phyloP scores from a whole-genome alignment of 2,888 invertebrate species.

The Drosophila falleni region DNA sequence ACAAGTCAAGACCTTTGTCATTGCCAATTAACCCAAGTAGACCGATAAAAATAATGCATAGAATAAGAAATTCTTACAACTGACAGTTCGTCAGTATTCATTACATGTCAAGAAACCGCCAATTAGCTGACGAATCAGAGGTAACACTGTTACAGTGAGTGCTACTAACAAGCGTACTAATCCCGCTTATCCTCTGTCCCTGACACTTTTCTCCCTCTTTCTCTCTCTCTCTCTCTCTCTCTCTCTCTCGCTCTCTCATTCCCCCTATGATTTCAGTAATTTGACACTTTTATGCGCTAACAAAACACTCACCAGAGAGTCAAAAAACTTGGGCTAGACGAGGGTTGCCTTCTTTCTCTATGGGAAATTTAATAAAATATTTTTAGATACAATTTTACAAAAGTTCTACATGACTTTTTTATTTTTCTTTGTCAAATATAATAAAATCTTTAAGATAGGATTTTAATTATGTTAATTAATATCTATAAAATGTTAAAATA shows the following conservation, averaged over 20 bases:
- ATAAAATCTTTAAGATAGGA: neutral
- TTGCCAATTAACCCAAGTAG: conserved; percentile 66
- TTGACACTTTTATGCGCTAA: conserved; percentile 74
- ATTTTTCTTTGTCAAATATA: neutral
- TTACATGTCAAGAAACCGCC: conserved; percentile 51
- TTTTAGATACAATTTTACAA: neutral
- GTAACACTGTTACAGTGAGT: conserved; percentile 27
- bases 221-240: neutral
- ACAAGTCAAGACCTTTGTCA: conserved; percentile 74
- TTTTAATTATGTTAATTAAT: no score
- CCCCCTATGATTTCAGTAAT: conserved; percentile 73
- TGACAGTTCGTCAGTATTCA: conserved; percentile 71
- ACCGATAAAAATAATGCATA: conserved; percentile 28
- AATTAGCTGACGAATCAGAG: conserved; percentile 48
- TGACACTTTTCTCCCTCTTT: neutral
- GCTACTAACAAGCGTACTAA: conserved; percentile 70
- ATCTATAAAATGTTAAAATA: no score
- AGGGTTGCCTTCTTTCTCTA: conserved; percentile 32
- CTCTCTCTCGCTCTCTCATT: neutral
- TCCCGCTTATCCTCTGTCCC: conserved; percentile 63
- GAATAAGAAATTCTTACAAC: conserved; percentile 5
- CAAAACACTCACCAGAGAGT: conserved; percentile 48
- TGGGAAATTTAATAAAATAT: neutral
- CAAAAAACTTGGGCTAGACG: conserved; percentile 23
- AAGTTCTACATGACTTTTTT: neutral